phyloP scores from a whole-genome alignment of 2,888 invertebrate genomes.

The Bombylius major region DNA sequence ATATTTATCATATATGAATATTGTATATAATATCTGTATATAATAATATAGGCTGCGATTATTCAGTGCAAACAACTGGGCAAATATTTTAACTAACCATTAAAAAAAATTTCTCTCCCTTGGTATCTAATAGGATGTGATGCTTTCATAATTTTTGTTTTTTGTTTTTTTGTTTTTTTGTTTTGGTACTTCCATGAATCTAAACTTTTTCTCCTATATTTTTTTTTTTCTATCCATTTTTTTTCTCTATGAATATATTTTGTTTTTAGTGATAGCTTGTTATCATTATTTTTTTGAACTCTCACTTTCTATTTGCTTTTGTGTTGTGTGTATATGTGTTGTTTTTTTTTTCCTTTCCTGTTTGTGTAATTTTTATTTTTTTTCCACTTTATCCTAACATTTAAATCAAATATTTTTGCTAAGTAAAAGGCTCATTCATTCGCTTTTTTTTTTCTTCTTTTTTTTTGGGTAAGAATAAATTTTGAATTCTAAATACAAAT shows the following conservation, averaged over 20 bases:
- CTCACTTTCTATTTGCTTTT: neutral
- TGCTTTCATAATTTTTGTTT: neutral
- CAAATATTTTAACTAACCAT: slow-evolving; percentile 6
- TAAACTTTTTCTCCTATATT: neutral
- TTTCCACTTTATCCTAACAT: neutral
- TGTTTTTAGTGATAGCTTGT: neutral
- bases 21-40: no score
- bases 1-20: no score
- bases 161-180: no score
- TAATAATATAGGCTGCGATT: neutral
- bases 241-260: neutral
- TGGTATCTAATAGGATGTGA: neutral
- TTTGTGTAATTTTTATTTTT: neutral
- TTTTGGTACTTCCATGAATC: no score
- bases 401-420: neutral
- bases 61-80: slow-evolving; percentile 2
- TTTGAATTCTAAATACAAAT: no score
- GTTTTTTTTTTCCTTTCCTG: neutral
- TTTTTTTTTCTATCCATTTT: neutral
- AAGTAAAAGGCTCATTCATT: no score
- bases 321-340: no score
- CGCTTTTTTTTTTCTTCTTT: no score
- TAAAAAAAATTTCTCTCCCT: neutral
- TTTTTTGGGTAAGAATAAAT: no score
- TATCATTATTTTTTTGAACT: neutral